phyloP scores from a whole-genome alignment of 2,888 invertebrate species.

The Sarcophaga carnaria region DNA sequence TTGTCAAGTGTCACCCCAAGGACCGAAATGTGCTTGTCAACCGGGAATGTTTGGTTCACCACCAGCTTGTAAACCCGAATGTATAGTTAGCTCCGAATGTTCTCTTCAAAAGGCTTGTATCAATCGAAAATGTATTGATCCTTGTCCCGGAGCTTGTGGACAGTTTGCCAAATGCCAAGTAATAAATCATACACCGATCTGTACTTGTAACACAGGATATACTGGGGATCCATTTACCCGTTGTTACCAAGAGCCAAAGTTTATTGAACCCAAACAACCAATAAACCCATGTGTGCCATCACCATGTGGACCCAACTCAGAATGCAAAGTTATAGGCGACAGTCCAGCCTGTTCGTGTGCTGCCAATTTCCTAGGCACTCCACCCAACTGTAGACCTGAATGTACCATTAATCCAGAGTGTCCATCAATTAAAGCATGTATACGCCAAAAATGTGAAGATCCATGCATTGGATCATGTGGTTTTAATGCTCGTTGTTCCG shows the following conservation, averaged over 20 bases:
- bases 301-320: constrained; percentile 86
- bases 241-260: constrained; percentile 82
- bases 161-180: constrained; percentile 90
- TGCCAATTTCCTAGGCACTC: constrained; percentile 84
- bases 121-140: constrained; percentile 89
- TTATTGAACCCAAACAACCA: constrained; percentile 75
- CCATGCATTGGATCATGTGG: constrained; percentile 87
- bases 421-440: constrained; percentile 85
- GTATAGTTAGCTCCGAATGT: constrained; percentile 91
- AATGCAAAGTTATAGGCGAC: constrained; percentile 84
- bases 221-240: constrained; percentile 89
- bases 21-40: constrained; percentile 88
- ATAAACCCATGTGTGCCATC: constrained; percentile 85
- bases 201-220: constrained; percentile 87
- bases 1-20: constrained; percentile 86
- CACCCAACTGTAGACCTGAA: constrained; percentile 86
- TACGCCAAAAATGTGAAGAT: constrained; percentile 85
- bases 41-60: constrained; percentile 89
- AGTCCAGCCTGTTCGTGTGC: constrained; percentile 85
- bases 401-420: constrained; percentile 87
- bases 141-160: constrained; percentile 90
- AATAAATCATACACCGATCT: constrained; percentile 91
- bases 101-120: constrained; percentile 88
- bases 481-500: constrained; percentile 83
- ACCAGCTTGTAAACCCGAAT: constrained; percentile 89